Conservation (phyloP, 2,888 invertebrate species). For the Meliscaeva auricollis region DNA sequence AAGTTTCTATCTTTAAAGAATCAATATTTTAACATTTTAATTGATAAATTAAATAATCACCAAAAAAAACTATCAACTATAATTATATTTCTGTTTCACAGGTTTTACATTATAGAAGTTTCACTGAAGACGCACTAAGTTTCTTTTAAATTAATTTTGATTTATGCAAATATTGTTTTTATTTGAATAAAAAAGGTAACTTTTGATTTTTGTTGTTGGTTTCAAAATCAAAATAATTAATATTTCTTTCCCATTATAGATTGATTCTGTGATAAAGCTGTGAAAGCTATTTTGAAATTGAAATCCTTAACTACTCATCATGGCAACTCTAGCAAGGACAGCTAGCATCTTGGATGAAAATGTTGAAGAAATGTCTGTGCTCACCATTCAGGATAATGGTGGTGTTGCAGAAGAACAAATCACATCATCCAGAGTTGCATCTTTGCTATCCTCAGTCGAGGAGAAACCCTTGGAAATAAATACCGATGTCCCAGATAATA, state of each 20-base stretch:
- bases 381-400: constrained; percentile 40
- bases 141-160: background rate
- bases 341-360: constrained; percentile 67
- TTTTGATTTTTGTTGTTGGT: background rate
- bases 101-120: background rate
- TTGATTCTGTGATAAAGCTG: constrained; percentile 16
- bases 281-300: background rate
- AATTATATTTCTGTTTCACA: background rate
- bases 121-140: background rate
- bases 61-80: background rate
- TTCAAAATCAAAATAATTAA: background rate
- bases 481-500: constrained; percentile 63
- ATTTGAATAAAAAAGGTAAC: background rate
- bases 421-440: constrained; percentile 54
- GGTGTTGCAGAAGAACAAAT: constrained; percentile 57
- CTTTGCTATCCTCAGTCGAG: constrained; percentile 48
- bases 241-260: background rate
- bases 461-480: constrained; percentile 48
- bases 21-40: no score
- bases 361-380: constrained; percentile 49
- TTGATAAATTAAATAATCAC: no score
- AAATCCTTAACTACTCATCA: background rate
- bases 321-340: constrained; percentile 51
- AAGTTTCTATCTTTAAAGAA: no score
- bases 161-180: background rate